Percentiles rank a stretch among this genome's conserved stretches.
Conservation (phyloP, 2,797 vertebrate species). For the Liasis olivaceus region DNA sequence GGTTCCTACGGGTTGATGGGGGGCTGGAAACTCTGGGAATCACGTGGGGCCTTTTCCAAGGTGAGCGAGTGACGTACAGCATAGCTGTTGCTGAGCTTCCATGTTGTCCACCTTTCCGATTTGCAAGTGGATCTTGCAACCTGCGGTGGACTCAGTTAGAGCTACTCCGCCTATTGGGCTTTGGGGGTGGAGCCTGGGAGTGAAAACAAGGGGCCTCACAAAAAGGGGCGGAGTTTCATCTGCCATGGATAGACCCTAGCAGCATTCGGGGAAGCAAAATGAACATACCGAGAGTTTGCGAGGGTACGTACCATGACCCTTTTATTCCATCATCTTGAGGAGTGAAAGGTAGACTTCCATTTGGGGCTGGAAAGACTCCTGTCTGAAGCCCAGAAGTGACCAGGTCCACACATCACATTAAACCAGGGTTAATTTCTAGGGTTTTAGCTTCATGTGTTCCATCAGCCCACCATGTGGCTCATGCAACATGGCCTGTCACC, state of each 20-base stretch:
- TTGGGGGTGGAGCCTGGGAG: not conserved
- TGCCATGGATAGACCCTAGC: accelerated
- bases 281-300: not conserved
- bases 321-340: not conserved
- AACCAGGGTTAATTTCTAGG: not conserved
- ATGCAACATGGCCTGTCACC: too few species aligned
- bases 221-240: not conserved
- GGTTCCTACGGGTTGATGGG: accelerated
- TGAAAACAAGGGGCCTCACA: not conserved
- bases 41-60: not conserved
- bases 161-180: not conserved
- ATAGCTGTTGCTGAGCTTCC: too few species aligned
- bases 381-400: not conserved
- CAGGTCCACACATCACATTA: not conserved
- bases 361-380: not conserved
- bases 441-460: not conserved
- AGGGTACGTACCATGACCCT: not conserved
- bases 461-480: not conserved
- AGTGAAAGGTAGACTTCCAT: not conserved
- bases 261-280: not conserved
- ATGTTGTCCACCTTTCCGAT: not conserved
- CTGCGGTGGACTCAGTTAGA: not conserved
- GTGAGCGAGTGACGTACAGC: not conserved
- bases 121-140: not conserved
- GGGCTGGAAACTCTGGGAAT: not conserved